Evolutionary conservation across 2,113 vertebrate species (phyloP).

Genomic region (Heterocephalus glaber): DNA sequence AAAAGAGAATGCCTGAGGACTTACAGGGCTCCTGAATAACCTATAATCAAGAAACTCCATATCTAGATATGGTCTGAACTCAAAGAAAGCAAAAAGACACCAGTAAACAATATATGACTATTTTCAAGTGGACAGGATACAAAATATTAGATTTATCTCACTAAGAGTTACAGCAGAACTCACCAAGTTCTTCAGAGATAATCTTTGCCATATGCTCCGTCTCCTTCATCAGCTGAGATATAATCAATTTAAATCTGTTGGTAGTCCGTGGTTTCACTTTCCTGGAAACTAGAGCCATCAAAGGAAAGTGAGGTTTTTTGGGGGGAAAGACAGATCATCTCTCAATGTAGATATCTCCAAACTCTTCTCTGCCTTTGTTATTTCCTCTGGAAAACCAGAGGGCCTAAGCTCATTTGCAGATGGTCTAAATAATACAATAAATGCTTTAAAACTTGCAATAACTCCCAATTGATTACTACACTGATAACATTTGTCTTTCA

Average conservation of each 20-base stretch:
- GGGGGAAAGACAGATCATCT: background rate
- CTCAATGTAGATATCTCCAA: background rate
- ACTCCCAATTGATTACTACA: background rate
- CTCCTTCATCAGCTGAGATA: conserved; percentile 85
- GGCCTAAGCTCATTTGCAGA: background rate
- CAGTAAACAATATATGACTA: background rate
- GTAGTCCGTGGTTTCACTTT: conserved; percentile 70
- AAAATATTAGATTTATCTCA: conserved; percentile 26
- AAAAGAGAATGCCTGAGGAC: background rate
- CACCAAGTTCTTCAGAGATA: conserved; percentile 64
- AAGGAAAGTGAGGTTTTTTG: conserved; percentile 48
- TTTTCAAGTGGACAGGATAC: background rate
- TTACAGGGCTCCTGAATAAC: background rate
- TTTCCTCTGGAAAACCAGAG: background rate
- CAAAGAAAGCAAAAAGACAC: background rate
- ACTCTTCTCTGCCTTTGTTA: background rate
- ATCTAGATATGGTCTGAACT: background rate
- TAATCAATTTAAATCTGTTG: conserved; percentile 85
- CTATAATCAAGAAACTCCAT: background rate
- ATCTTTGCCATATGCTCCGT: conserved; percentile 82
- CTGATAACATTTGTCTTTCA: background rate
- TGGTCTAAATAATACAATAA: background rate
- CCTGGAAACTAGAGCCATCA: conserved; percentile 82
- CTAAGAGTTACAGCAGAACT: background rate
- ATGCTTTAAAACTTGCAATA: background rate